These are phyloP conservation scores for Spodoptera exigua DNA, from an alignment of 2,888 invertebrate genomes.

Conservation along the genomic window DNA sequence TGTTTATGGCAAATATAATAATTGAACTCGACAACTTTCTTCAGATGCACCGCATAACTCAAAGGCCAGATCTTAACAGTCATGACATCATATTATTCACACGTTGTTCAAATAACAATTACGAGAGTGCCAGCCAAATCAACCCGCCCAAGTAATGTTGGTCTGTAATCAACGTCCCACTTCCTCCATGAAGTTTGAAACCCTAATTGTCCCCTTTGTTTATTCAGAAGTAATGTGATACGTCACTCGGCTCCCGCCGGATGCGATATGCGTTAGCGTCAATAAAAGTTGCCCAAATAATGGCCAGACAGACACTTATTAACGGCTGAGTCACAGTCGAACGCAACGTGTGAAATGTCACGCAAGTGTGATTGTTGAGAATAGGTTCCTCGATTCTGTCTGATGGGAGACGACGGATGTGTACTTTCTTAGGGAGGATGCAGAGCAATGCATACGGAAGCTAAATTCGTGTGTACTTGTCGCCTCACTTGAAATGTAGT, in stretches of 20 bases:
- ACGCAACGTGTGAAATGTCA: slow-evolving; percentile 56
- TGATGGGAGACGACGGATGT: slow-evolving; percentile 38
- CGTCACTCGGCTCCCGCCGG: slow-evolving; percentile 80
- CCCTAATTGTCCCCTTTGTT: slow-evolving; percentile 86
- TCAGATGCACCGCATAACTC: slow-evolving; percentile 22
- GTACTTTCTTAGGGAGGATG: slow-evolving; percentile 25
- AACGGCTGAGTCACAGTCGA: slow-evolving; percentile 77
- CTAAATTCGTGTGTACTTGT: slow-evolving; percentile 17
- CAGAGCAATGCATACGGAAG: slow-evolving; percentile 20
- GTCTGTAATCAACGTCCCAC: slow-evolving; percentile 67
- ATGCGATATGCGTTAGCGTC: slow-evolving; percentile 85
- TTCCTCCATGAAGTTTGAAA: slow-evolving; percentile 74
- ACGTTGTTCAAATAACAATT: slow-evolving; percentile 52
- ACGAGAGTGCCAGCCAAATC: slow-evolving; percentile 43
- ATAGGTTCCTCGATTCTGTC: slow-evolving; percentile 14
- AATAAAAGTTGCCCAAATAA: slow-evolving; percentile 83
- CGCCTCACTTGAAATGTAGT: slow-evolving; percentile 11
- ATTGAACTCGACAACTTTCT: background rate
- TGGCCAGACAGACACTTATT: slow-evolving; percentile 72
- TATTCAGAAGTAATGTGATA: slow-evolving; percentile 83
- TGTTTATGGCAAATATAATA: too few relatives aligned
- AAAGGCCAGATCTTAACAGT: slow-evolving; percentile 3
- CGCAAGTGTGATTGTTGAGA: slow-evolving; percentile 43
- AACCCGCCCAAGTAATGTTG: slow-evolving; percentile 47
- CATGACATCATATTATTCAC: slow-evolving; percentile 32